phyloP scores from a whole-genome alignment of 2,888 invertebrate species.

The Drosophila austrosaltans region DNA sequence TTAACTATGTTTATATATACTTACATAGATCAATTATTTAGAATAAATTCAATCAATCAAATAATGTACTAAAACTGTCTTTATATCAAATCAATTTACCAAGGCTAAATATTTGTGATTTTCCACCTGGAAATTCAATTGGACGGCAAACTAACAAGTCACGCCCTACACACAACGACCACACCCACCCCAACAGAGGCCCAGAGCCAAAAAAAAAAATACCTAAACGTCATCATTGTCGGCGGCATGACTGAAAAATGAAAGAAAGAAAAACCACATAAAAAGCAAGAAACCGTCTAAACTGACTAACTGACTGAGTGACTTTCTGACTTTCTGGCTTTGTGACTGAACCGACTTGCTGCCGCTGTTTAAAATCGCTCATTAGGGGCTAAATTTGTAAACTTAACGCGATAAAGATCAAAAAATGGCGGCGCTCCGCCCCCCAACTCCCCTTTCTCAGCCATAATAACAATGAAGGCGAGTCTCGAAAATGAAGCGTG shows the following conservation, averaged over 20 bases:
- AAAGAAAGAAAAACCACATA: slow-evolving; percentile 64
- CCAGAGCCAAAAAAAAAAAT: slow-evolving; percentile 3
- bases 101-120: slow-evolving; percentile 2
- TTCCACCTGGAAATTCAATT: slow-evolving; percentile 4
- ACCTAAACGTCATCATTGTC: slow-evolving; percentile 27
- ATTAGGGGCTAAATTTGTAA: slow-evolving; percentile 78
- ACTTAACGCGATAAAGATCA: slow-evolving; percentile 74
- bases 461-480: slow-evolving; percentile 19
- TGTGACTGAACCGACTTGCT: slow-evolving; percentile 15
- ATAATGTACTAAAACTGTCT: background rate
- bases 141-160: slow-evolving; percentile 62
- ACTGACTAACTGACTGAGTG: slow-evolving; percentile 7
- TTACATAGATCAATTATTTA: no score
- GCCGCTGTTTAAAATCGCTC: slow-evolving; percentile 75
- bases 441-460: background rate
- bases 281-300: slow-evolving; percentile 51
- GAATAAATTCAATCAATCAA: slow-evolving; percentile 2
- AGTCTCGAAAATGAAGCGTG: slow-evolving; percentile 55
- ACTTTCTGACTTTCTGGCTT: background rate
- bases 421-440: slow-evolving; percentile 47
- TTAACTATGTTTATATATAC: no score
- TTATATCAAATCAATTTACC: background rate
- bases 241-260: slow-evolving; percentile 33
- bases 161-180: slow-evolving; percentile 57
- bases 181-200: slow-evolving; percentile 55